Evolutionary conservation across 2,797 vertebrate genomes (phyloP).

Genomic region (Sitta carolinensis): DNA sequence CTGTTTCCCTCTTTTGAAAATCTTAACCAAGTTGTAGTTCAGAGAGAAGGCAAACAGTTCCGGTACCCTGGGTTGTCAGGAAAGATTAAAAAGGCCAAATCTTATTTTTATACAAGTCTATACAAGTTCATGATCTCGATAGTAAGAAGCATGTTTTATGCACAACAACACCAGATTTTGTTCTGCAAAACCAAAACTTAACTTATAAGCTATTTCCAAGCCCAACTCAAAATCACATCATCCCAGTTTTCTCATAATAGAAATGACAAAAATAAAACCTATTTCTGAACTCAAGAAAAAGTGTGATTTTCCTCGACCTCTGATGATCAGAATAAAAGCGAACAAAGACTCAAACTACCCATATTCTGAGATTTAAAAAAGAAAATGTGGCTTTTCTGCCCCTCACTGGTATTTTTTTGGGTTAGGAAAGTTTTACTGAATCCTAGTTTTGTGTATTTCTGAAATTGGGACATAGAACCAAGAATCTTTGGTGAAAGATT

Average conservation of each 20-base stretch:
- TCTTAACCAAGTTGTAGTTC: slow-evolving; percentile 11
- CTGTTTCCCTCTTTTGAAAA: slow-evolving; percentile 28
- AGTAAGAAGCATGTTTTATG: neutral
- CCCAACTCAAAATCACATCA: slow-evolving; percentile 17
- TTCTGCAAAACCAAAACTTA: slow-evolving; percentile 1
- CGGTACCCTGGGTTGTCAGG: slow-evolving; percentile 16
- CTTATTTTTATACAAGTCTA: neutral
- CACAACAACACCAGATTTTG: neutral
- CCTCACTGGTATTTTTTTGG: neutral
- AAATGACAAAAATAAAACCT: slow-evolving; percentile 59
- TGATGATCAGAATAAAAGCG: slow-evolving; percentile 40
- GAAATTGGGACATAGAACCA: slow-evolving; percentile 20
- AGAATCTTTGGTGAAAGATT: neutral
- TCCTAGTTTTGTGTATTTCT: neutral
- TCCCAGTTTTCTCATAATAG: slow-evolving; percentile 45
- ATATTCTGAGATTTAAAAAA: slow-evolving; percentile 18
- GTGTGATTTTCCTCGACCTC: slow-evolving; percentile 14
- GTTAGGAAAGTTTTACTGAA: slow-evolving; percentile 24
- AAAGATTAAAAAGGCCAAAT: slow-evolving; percentile 26
- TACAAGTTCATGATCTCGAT: neutral
- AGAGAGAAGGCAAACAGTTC: slow-evolving; percentile 50
- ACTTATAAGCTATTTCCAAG: slow-evolving; percentile 24
- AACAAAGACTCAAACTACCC: slow-evolving; percentile 49
- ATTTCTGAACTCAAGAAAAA: slow-evolving; percentile 47
- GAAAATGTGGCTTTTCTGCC: slow-evolving; percentile 34